Evolutionary conservation across 2,888 invertebrate species (phyloP).

Genomic region (Nowickia ferox): DNA sequence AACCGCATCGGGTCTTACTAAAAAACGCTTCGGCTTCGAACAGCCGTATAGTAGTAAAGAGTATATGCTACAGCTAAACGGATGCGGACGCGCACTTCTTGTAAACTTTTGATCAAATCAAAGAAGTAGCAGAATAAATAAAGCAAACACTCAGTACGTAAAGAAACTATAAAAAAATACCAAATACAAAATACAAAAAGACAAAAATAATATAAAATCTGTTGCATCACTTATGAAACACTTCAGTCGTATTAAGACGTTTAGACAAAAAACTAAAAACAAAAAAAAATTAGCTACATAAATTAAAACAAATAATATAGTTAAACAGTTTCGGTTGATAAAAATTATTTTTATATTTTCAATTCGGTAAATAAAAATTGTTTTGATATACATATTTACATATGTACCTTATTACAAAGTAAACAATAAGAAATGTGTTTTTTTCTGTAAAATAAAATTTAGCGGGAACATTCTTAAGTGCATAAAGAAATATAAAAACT

Average conservation of each 20-base stretch:
- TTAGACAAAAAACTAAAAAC: conserved; percentile 67
- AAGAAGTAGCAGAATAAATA: conserved; percentile 54
- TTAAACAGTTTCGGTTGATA: not conserved
- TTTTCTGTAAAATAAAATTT: not conserved
- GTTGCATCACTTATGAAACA: conserved; percentile 84
- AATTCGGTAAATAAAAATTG: conserved; percentile 32
- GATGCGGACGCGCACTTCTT: conserved; percentile 78
- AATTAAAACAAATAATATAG: too few species aligned
- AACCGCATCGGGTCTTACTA: conserved; percentile 19
- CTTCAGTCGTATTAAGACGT: conserved; percentile 83
- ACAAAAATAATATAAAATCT: conserved; percentile 81
- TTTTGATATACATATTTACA: too few species aligned
- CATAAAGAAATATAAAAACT: conserved; percentile 14
- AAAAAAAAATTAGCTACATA: not conserved
- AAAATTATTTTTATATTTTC: conserved; percentile 8
- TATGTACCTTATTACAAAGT: not conserved
- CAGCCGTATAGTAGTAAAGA: conserved; percentile 49
- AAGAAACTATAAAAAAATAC: conserved; percentile 59
- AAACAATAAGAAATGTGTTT: not conserved
- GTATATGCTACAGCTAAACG: conserved; percentile 73
- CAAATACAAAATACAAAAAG: conserved; percentile 32
- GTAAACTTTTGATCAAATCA: conserved; percentile 74
- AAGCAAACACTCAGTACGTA: conserved; percentile 66
- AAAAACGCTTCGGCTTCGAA: conserved; percentile 4
- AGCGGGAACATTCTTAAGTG: conserved; percentile 42